Base-by-base conservation (phyloP, 1,140 invertebrate genomes). In the Babylonia areolata region DNA sequence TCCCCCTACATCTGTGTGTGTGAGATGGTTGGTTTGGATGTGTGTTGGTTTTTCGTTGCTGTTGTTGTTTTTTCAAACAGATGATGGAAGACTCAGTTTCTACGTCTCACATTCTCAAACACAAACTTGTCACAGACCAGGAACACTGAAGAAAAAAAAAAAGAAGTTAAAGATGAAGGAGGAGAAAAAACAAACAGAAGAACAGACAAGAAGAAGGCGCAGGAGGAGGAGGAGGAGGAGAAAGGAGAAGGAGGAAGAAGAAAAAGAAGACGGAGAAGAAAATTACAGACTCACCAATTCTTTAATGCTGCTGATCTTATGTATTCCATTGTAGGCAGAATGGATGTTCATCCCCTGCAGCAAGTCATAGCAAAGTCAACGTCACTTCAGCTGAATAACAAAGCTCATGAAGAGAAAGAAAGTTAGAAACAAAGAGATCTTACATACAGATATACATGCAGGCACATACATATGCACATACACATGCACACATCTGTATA, bases 291-390 rank as follows among this genome's bases (percentile, higher is more conserved):
- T 88, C 97, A 97, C 80, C 90, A 94, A 92, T 94, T 97, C 97
- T 93, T 97, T 97, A 39, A 98, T 96, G 91, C 97, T 97, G 28
- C 97, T 97, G 86, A 99, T 96, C 92, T 97, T 96, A 95, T 98
- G 97, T 69, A 97, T 96, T 12, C 97, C 97, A 94, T 97, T 96
- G 95, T 96, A 97, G 33, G 97, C 97, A 42, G 97, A 97, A 86
- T 97, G 95, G 86, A 99, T 97, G 91, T 96, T 96, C 94, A 98
- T 97, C 54, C 97, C 97, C 95, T 96, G 91, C 37, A 35, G 28
- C 58, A 64, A 0, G 58, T 20, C 46, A 51, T 51, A 51, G 20
- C 20, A 20, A 20, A 51, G 6, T 51, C 6, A 20, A 23, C 28
- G 58, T 64, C 58, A 23, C 28, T 12, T 64, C 58, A 64, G 58